Evolutionary conservation across 2,797 vertebrate genomes (phyloP).

Genomic region (Falco berigora): DNA sequence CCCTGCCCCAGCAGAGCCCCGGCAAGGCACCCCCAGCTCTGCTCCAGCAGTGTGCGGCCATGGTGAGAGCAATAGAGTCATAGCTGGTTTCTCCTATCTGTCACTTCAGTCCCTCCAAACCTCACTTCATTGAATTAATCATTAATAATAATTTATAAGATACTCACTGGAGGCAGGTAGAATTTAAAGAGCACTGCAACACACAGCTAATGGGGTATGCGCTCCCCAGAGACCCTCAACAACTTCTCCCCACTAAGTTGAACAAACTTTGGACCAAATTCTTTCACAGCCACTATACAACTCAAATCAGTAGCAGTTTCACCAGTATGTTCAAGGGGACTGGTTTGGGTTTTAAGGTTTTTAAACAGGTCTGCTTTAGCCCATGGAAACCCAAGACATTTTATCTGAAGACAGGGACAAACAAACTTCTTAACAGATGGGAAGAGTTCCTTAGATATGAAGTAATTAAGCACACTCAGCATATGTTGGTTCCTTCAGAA

Average conservation of each 20-base stretch:
- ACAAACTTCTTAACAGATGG: neutral
- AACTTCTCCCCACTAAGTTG: neutral
- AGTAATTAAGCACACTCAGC: constrained; percentile 27
- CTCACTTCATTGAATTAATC: neutral
- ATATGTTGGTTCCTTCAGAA: neutral
- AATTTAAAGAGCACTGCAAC: neutral
- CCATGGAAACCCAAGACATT: neutral
- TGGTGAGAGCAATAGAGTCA: neutral
- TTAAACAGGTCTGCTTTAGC: neutral
- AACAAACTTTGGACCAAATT: neutral
- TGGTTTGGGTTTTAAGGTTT: neutral
- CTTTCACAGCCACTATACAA: neutral
- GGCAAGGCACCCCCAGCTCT: neutral
- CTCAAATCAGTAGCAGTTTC: neutral
- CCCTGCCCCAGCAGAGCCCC: neutral
- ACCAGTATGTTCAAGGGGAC: fast-evolving
- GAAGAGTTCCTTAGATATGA: neutral
- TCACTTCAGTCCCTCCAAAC: neutral
- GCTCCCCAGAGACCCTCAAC: neutral
- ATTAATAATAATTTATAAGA: neutral
- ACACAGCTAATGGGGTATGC: neutral
- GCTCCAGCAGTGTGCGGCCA: fast-evolving
- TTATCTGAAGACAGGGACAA: neutral
- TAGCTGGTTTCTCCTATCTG: neutral
- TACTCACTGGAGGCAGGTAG: neutral